Evolutionary conservation across 1,140 invertebrate species (phyloP).

Genomic region (Sycophaga agraensis): DNA sequence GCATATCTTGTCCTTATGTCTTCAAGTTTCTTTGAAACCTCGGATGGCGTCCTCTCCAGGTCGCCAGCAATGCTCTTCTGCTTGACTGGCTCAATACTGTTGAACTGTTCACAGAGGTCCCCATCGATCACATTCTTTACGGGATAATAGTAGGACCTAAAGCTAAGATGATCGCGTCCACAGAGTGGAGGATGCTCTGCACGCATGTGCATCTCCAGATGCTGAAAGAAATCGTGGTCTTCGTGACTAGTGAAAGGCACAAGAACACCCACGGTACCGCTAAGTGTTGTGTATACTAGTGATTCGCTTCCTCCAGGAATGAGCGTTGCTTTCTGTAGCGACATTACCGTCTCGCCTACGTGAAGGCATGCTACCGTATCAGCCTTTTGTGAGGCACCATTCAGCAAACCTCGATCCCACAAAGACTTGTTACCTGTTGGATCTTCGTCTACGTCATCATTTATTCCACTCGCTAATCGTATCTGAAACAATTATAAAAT

Average conservation of each 20-base stretch:
- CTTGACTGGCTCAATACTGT: slow-evolving; percentile 89
- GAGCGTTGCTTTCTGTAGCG: slow-evolving; percentile 89
- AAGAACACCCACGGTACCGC: slow-evolving; percentile 92
- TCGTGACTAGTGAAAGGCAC: slow-evolving; percentile 98
- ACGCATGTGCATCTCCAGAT: slow-evolving; percentile 99
- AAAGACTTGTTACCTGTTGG: slow-evolving; percentile 97
- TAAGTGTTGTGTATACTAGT: slow-evolving; percentile 93
- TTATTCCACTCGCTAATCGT: slow-evolving; percentile 84
- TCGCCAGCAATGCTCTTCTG: slow-evolving; percentile 95
- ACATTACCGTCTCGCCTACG: slow-evolving; percentile 92
- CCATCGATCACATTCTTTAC: slow-evolving; percentile 99
- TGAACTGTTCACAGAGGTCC: slow-evolving; percentile 98
- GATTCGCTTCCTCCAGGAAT: slow-evolving; percentile 97
- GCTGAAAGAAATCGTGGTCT: slow-evolving; percentile 99
- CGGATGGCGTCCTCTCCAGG: slow-evolving; percentile 90
- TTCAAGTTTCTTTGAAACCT: slow-evolving; percentile 95
- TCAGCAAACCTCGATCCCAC: slow-evolving; percentile 95
- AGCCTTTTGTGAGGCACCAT: slow-evolving; percentile 96
- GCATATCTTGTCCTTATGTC: slow-evolving; percentile 93
- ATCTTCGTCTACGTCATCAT: slow-evolving; percentile 98
- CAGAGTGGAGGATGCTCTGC: slow-evolving; percentile 95
- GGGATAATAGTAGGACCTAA: slow-evolving; percentile 96
- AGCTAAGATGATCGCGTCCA: slow-evolving; percentile 96
- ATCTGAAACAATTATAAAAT: slow-evolving; percentile 54
- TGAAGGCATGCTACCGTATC: slow-evolving; percentile 92